Percentiles rank a stretch among this genome's conserved stretches.
phyloP scores from a whole-genome alignment of 2,797 vertebrate genomes.

The Cephalopachus bancanus region DNA sequence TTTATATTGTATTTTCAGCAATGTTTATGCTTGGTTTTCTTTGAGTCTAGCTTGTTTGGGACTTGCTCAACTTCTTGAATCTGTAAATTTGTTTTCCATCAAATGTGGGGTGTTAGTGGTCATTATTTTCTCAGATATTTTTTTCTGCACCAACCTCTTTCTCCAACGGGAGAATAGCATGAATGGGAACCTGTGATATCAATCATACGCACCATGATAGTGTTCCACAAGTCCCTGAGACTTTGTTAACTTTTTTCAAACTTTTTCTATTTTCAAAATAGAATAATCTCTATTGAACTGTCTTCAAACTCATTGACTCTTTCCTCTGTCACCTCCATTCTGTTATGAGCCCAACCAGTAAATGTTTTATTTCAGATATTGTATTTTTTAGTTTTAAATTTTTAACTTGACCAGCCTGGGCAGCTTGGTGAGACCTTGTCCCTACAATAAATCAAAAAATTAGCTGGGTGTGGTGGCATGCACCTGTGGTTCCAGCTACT shows the following conservation, averaged over 20 bases:
- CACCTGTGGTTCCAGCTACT: too few species aligned
- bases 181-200: background rate
- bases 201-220: background rate
- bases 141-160: background rate
- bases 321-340: background rate
- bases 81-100: background rate
- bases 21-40: background rate
- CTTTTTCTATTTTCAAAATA: background rate
- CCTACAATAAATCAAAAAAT: too few species aligned
- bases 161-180: too few species aligned
- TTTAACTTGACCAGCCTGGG: background rate
- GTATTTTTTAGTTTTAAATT: constrained; percentile 12
- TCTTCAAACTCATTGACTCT: background rate
- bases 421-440: too few species aligned
- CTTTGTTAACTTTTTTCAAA: background rate
- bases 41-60: background rate
- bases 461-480: too few species aligned
- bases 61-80: background rate
- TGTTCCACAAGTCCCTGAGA: background rate
- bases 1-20: background rate
- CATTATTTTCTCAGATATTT: constrained; percentile 24
- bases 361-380: constrained; percentile 7
- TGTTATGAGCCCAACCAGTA: background rate
- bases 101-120: background rate
- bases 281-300: background rate